A percentile compares a stretch with the other conserved stretches of the same genome.
These are phyloP conservation scores for Elysia crispata DNA, from an alignment of 2,888 invertebrate genomes.

Conservation along the genomic window DNA sequence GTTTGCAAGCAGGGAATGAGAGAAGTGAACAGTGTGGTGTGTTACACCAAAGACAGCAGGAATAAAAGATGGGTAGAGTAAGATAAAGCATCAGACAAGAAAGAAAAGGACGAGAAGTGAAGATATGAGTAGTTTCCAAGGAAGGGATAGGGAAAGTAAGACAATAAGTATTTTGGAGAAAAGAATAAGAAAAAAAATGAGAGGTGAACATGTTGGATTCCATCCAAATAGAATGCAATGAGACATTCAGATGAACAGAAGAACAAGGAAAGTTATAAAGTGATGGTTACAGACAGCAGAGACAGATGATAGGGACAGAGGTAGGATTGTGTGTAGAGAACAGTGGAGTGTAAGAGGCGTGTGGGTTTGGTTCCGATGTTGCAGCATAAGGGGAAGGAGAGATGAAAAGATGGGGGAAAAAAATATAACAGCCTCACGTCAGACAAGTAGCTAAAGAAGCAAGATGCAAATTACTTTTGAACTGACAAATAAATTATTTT, in stretches of 20 bases:
- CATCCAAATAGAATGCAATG: too few species aligned
- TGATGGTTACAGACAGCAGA: too few species aligned
- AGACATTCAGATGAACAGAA: too few species aligned
- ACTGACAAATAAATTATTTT: neutral
- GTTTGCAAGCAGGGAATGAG: too few species aligned
- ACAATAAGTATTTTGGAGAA: neutral
- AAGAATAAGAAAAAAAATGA: neutral
- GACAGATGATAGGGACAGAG: too few species aligned
- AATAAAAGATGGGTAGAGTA: too few species aligned
- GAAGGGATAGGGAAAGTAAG: neutral
- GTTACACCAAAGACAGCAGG: too few species aligned
- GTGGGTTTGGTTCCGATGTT: neutral
- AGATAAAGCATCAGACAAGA: too few species aligned
- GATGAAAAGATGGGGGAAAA: conserved; percentile 1
- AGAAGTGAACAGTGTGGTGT: too few species aligned
- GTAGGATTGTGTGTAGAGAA: neutral
- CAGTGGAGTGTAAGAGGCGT: neutral
- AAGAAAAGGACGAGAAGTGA: too few species aligned
- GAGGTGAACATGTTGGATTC: neutral
- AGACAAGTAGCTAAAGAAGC: neutral
- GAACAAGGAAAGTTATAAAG: too few species aligned
- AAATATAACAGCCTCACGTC: neutral
- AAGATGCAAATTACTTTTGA: neutral
- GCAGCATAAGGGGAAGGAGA: neutral
- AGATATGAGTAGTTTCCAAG: neutral